These are phyloP conservation scores for Orthonevra nobilis DNA, from an alignment of 2,888 invertebrate species.

Conservation along the genomic window DNA sequence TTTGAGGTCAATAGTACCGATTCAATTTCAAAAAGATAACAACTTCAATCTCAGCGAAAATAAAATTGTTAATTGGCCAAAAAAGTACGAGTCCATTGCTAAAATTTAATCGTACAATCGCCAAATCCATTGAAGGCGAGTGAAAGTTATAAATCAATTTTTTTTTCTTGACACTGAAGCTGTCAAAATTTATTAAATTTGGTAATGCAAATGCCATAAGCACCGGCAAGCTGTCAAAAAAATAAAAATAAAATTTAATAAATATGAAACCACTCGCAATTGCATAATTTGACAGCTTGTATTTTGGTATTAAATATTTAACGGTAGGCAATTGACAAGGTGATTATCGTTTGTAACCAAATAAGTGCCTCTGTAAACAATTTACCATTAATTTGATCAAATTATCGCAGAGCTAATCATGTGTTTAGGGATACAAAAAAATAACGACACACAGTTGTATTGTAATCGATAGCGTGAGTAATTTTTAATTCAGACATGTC, in stretches of 20 bases:
- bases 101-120: too few species aligned
- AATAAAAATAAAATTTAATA: too few species aligned
- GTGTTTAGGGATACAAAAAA: too few species aligned
- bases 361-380: too few species aligned
- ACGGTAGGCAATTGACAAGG: background rate
- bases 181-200: background rate
- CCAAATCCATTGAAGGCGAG: background rate
- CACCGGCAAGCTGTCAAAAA: background rate
- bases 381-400: conserved; percentile 16
- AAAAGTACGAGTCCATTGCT: too few species aligned
- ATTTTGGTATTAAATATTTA: conserved; percentile 1
- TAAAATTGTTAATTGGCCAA: too few species aligned
- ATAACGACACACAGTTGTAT: background rate
- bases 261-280: too few species aligned
- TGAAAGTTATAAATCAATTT: background rate
- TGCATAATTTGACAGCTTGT: background rate
- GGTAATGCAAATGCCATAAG: background rate
- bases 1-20: too few species aligned
- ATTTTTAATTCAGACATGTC: background rate
- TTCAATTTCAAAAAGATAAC: too few species aligned
- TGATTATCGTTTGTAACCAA: conserved; percentile 1
- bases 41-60: too few species aligned
- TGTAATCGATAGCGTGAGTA: conserved; percentile 16
- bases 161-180: conserved; percentile 5
- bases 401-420: conserved; percentile 10